Evolutionary conservation across 2,113 vertebrate genomes (phyloP).

Genomic region (human (Homo sapiens)): GRCh38 chr3:176412001-176412500

Average conservation of each 20-base stretch:
- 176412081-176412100: neutral
- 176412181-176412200: neutral
- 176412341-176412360: neutral
- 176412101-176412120: neutral
- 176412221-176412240: neutral
- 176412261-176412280: neutral
- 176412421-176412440: neutral
- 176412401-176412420: neutral
- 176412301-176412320: neutral
- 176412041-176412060: neutral
- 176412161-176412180: neutral
- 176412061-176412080: neutral
- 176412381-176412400: neutral
- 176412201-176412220: neutral
- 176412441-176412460: neutral
- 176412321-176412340: neutral
- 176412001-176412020: neutral
- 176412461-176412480: neutral
- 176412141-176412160: neutral
- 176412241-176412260: neutral
- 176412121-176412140: neutral
- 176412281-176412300: neutral
- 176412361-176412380: neutral
- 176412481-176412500: neutral
- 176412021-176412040: neutral